Conservation (phyloP, 2,113 vertebrate species). For the Murina feae region DNA sequence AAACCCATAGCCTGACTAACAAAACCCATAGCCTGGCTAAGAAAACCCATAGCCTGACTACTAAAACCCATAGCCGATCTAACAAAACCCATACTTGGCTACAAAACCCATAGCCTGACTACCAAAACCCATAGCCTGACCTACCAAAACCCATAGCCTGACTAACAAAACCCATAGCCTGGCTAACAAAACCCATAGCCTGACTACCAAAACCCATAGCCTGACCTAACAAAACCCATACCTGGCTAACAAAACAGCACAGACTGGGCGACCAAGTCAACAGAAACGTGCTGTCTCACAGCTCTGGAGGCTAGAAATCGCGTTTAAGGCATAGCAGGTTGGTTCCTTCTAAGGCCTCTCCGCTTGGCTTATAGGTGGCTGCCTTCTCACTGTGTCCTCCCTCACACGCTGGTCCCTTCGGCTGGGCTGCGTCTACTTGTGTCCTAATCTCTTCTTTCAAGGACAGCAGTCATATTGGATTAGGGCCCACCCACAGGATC, state of each 20-base stretch:
- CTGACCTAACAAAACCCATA: too few relatives aligned
- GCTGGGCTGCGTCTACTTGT: neutral
- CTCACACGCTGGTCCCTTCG: neutral
- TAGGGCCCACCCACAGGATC: neutral
- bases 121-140: neutral
- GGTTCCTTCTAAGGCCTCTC: neutral
- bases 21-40: too few relatives aligned
- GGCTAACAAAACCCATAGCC: neutral
- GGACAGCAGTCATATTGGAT: neutral
- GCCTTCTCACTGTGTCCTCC: neutral
- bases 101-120: neutral
- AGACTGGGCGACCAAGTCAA: neutral
- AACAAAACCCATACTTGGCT: too few relatives aligned
- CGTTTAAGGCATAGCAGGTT: too few relatives aligned
- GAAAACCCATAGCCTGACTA: too few relatives aligned
- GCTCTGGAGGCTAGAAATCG: neutral
- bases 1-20: too few relatives aligned
- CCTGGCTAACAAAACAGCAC: neutral
- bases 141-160: neutral
- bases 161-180: too few relatives aligned
- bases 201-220: neutral
- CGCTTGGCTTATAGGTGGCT: neutral
- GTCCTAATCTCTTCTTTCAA: neutral
- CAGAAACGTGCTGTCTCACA: neutral
- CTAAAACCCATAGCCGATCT: too few relatives aligned